Evolutionary conservation across 1,140 invertebrate genomes (phyloP).

Genomic region (Pseudachorutes palmiensis): DNA sequence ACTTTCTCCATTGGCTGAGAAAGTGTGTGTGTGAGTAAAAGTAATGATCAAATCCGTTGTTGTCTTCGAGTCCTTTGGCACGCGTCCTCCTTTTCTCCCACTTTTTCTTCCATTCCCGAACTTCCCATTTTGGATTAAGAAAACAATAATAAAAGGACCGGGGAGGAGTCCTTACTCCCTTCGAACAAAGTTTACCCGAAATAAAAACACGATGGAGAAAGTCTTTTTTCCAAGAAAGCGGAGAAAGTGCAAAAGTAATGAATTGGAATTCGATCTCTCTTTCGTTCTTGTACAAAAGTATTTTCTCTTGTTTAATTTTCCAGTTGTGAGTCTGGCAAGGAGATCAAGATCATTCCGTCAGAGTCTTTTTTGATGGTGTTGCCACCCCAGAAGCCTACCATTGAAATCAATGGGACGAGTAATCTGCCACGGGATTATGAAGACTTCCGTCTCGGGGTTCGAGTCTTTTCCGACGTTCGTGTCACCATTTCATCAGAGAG

Average conservation of each 20-base stretch:
- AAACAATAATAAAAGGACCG: background rate
- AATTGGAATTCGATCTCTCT: background rate
- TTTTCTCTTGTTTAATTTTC: constrained; percentile 10
- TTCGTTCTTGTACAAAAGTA: constrained; percentile 7
- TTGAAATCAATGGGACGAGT: constrained; percentile 70
- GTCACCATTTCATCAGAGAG: constrained; percentile 54
- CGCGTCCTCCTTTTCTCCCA: background rate
- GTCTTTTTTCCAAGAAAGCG: background rate
- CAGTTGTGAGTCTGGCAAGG: constrained; percentile 61
- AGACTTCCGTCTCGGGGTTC: constrained; percentile 70
- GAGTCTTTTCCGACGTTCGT: constrained; percentile 71
- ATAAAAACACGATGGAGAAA: no score
- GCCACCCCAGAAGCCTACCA: constrained; percentile 71
- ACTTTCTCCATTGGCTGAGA: no score
- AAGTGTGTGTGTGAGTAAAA: constrained; percentile 12
- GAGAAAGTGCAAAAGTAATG: background rate
- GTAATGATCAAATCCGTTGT: constrained; percentile 9
- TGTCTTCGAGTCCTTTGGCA: background rate
- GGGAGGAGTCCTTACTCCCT: no score
- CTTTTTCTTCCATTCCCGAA: background rate
- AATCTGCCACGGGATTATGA: constrained; percentile 76
- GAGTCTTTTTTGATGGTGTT: constrained; percentile 81
- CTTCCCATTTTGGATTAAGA: background rate
- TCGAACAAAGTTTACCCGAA: no score
- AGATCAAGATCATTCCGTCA: constrained; percentile 60